Evolutionary conservation across 2,113 vertebrate genomes (phyloP).

Genomic region (Lanius collurio): DNA sequence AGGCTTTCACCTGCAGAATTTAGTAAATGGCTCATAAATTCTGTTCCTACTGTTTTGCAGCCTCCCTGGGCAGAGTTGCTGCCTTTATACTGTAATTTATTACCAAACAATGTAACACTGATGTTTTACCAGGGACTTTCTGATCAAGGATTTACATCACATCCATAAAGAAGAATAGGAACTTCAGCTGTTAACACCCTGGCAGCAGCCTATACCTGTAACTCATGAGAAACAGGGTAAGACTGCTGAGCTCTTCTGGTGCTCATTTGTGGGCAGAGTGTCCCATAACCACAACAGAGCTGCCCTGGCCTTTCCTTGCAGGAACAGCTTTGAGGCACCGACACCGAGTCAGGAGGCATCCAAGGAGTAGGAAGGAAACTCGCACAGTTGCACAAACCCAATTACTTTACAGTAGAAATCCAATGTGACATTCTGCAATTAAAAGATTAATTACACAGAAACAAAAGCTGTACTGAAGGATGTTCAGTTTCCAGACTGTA

Average conservation of each 20-base stretch:
- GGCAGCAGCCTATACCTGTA: neutral
- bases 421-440: neutral
- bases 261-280: neutral
- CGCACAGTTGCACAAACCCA: neutral
- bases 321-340: neutral
- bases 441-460: neutral
- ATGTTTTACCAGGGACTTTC: neutral
- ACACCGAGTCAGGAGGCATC: neutral
- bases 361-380: neutral
- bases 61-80: neutral
- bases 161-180: neutral
- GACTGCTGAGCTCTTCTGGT: neutral
- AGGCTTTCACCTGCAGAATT: neutral
- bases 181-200: neutral
- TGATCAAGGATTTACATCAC: neutral
- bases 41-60: neutral
- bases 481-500: neutral
- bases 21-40: neutral
- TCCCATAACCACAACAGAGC: accelerated
- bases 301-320: neutral
- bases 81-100: neutral
- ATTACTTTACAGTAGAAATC: neutral
- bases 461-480: neutral
- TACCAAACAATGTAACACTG: neutral
- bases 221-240: neutral